A percentile compares a stretch with the other conserved stretches of the same genome.
Evolutionary conservation across 2,113 vertebrate species (phyloP).

Genomic region (Nothoprocta pentlandii): DNA sequence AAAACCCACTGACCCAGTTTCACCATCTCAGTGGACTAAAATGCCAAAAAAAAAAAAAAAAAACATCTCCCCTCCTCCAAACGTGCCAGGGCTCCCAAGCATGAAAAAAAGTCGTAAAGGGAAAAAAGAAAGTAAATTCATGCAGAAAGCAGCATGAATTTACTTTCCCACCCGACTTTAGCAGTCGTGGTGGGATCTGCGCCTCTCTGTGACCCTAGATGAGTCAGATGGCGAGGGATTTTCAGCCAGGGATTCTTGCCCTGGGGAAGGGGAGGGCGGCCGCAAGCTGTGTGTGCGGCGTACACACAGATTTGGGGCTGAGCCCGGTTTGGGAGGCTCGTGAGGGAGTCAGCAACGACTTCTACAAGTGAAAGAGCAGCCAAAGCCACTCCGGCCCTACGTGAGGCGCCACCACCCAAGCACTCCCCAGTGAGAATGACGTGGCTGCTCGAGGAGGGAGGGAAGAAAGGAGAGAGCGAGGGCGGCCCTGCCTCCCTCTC

Average conservation of each 20-base stretch:
- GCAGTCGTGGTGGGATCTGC: fast-evolving
- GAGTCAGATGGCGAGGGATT: fast-evolving
- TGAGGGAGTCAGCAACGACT: neutral
- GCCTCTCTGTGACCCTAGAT: fast-evolving
- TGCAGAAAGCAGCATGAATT: neutral
- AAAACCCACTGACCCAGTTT: constrained; percentile 62
- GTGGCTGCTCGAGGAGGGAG: too few species aligned
- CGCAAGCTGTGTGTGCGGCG: too few species aligned
- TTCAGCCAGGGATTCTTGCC: fast-evolving
- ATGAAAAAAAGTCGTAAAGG: neutral
- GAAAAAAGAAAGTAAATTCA: neutral
- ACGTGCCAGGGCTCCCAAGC: neutral
- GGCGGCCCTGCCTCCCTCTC: too few species aligned
- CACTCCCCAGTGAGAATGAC: too few species aligned
- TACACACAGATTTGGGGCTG: neutral
- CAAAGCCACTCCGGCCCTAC: neutral
- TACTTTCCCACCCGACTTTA: too few species aligned
- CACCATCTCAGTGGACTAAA: neutral
- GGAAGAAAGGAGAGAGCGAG: too few species aligned
- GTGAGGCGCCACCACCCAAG: neutral
- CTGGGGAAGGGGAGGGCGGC: fast-evolving
- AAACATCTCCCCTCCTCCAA: neutral
- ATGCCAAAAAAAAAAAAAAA: neutral
- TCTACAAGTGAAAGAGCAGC: neutral
- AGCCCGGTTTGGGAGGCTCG: fast-evolving